Base-by-base conservation (phyloP, 2,888 invertebrate species). In the Altica lythri region DNA sequence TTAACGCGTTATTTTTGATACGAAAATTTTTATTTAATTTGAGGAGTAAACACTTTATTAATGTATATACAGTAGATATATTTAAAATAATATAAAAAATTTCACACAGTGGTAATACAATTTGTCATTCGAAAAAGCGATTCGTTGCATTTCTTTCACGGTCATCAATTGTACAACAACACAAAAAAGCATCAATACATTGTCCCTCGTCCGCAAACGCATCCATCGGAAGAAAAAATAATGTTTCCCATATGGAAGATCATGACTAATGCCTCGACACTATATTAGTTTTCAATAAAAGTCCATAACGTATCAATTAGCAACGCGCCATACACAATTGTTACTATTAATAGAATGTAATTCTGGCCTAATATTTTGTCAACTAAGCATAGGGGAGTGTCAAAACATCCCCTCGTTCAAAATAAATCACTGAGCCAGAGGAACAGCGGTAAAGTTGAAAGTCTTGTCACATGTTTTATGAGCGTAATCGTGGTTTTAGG, bases 331-430 rank as follows among this genome's bases (percentile, higher is more conserved):
- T 66, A 68, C 63, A 58, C 68, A 65, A 68, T 69, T 69, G 68
- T 68, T 61, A 66, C 63, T 58, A 66, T 68, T 70, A 69, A 70
- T 69, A 67, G 68, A 67, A 68, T 60, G 63, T 66, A 60, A 66
- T 69, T 67, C 62, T 55, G 64, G 60, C 62, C 61, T 40, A 64
- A 68, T 67, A 67, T 70, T 70, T 67, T 70, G 69, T 68, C 68
- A 69, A 68, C 68, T 70, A 70, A 70, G 68, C 69, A 65, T 40
- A 65, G 65, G 69, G 69, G 70, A 55, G 70, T 70, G 70, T 69
- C 69, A 68, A 51, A 68, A 65, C 61, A 63, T 60, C 68, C 68
- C 69, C 60, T 47, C 61, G 55, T 56, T 25, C 43, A 50, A 60
- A 60, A 68, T 70, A 70, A 70, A 70, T 70, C 69, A 69, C 48